Base-by-base conservation (phyloP, 2,797 vertebrate species). In the Thunnus albacares region DNA sequence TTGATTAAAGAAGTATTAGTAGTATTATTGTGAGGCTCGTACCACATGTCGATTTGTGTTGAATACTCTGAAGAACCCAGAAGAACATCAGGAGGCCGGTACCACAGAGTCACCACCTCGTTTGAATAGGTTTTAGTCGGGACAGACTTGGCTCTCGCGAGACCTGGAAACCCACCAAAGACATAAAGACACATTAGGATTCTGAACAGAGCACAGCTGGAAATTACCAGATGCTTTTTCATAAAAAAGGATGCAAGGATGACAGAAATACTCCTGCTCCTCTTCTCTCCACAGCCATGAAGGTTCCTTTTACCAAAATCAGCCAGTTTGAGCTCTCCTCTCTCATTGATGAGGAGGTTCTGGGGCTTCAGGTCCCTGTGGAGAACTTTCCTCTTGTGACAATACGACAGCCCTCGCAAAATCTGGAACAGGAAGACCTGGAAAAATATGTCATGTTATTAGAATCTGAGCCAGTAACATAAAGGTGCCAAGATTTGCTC, bases 11-110 rank as follows among this genome's bases (percentile, higher is more conserved):
- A 14, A 43, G 13, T 14, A 14, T 33, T 9, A 66, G 28, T 7
- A 22, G 43, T 5, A 56, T 71, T 61, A 22, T 3, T 11, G 15
- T 35, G 38, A 75, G 71, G 60, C 35, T 69, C 83, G 2, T 91
- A 99, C 98, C 98, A 99, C 98, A 99, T 98, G 90, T 99, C 98
- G 41, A 99, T 98, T 91, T 98, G 98, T 65, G 98, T 98, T 2
- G 98, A 99, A 86, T 99, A 99, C 90, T 98, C 97, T 0, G 98
- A 98, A 77, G 97, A 98, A 49, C 98, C 97, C 1, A 99, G 96
- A 5, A 99, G 97, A 51, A 99, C 97, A 69, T 99, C 98, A 11
- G 98, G 98, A n/a, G 98, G 98, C 63, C 97, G 96, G 91, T 99
- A 99, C 98, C 98, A 99, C 11, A 99, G 95, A 2, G 98, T 99